phyloP scores from a whole-genome alignment of 2,888 invertebrate genomes.

The Drosophila anceps region DNA sequence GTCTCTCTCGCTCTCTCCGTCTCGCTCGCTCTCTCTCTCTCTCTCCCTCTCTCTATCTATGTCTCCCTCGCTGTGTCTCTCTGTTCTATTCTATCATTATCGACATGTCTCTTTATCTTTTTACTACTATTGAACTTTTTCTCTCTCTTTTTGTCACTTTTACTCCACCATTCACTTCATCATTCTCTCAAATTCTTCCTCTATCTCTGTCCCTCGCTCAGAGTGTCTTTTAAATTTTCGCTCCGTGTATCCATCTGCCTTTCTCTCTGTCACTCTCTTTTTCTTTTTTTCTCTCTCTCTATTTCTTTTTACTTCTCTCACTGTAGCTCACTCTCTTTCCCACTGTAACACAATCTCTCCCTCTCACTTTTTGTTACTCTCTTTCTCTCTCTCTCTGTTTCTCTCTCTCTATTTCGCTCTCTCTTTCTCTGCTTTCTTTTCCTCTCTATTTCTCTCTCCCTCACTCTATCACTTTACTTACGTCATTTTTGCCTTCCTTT shows the following conservation, averaged over 20 bases:
- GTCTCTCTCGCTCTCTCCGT: neutral
- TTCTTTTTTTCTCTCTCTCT: neutral
- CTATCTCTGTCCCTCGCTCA: neutral
- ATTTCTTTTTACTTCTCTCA: no score
- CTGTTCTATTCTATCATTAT: neutral
- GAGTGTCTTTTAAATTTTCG: no score
- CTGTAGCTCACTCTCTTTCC: neutral
- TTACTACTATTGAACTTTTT: no score
- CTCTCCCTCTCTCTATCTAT: neutral
- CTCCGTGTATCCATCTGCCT: no score
- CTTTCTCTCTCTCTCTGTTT: neutral
- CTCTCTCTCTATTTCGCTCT: neutral
- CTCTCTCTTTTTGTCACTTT: neutral
- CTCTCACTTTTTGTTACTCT: neutral
- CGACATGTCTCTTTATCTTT: neutral
- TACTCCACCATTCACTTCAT: no score
- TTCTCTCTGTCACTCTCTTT: neutral
- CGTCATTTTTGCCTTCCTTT: neutral
- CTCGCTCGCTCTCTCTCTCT: neutral
- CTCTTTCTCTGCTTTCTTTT: neutral
- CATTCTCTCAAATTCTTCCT: neutral
- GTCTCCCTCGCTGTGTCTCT: neutral
- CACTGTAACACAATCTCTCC: no score
- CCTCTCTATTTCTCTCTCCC: neutral
- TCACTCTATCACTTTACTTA: neutral